phyloP scores from a whole-genome alignment of 2,113 vertebrate genomes.

The Catharus fuscescens region DNA sequence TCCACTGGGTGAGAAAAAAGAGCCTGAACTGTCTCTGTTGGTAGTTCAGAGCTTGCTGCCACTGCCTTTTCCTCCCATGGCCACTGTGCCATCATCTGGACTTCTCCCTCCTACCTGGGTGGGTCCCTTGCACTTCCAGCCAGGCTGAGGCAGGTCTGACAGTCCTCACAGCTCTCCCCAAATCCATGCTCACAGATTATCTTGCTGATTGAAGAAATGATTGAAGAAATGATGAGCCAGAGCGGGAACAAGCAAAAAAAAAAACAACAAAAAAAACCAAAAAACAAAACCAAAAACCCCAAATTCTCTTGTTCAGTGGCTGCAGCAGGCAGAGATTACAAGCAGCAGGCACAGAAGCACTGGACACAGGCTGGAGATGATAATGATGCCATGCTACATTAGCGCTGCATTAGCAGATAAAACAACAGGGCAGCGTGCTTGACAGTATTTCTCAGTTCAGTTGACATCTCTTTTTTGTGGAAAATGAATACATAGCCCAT shows the following conservation, averaged over 20 bases:
- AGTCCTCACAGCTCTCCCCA: not conserved
- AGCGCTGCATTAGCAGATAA: constrained; percentile 57
- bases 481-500: not conserved
- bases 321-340: not conserved
- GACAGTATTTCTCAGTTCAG: constrained; percentile 16
- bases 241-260: not conserved
- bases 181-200: not conserved
- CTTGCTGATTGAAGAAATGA: constrained; percentile 5
- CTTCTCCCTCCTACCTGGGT: not conserved
- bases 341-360: not conserved
- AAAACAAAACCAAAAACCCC: not conserved
- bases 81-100: not conserved
- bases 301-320: not conserved
- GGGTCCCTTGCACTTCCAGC: not conserved
- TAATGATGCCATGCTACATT: constrained; percentile 36
- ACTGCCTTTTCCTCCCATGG: not conserved
- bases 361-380: not conserved
- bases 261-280: too few species aligned
- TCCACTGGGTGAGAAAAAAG: not conserved
- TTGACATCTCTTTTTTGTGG: constrained; percentile 49
- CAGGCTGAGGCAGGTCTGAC: not conserved
- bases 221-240: not conserved
- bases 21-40: not conserved
- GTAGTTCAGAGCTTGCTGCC: constrained; percentile 16
- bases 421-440: not conserved